Conservation (phyloP, 2,113 vertebrate species). For the Lycocorax pyrrhopterus region DNA sequence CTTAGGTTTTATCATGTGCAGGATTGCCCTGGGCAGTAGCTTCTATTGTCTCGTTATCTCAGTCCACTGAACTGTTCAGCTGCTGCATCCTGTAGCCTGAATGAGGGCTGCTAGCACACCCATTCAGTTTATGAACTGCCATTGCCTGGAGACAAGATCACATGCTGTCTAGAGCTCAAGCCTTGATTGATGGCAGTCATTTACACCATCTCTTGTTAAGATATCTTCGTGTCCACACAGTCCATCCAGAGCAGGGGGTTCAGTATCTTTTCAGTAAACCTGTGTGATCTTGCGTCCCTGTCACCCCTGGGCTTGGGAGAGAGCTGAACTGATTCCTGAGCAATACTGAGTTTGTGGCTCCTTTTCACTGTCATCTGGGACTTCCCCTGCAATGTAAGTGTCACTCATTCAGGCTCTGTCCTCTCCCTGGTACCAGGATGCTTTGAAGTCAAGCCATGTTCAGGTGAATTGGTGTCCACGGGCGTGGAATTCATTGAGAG, state of each 20-base stretch:
- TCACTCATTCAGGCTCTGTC: not conserved
- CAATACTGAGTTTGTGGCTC: not conserved
- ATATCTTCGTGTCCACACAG: not conserved
- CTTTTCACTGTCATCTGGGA: not conserved
- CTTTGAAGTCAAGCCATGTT: not conserved
- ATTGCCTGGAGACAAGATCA: not conserved
- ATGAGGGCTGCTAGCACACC: not conserved
- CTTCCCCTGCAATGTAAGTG: not conserved
- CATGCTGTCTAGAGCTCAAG: not conserved
- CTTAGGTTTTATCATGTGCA: not conserved
- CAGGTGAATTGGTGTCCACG: not conserved
- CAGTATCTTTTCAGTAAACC: not conserved
- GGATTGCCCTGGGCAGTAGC: not conserved
- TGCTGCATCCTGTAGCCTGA: not conserved
- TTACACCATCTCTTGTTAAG: not conserved
- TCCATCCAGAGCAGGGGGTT: not conserved
- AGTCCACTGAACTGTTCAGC: not conserved
- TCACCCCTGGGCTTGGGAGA: not conserved
- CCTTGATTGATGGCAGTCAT: not conserved
- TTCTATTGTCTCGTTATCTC: not conserved
- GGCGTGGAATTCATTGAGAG: rapidly evolving
- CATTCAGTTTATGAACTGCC: not conserved
- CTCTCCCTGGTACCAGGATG: not conserved
- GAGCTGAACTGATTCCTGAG: not conserved
- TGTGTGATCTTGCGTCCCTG: rapidly evolving